Evolutionary conservation across 2,113 vertebrate species (phyloP).

Genomic region (Morphnarchus princeps): DNA sequence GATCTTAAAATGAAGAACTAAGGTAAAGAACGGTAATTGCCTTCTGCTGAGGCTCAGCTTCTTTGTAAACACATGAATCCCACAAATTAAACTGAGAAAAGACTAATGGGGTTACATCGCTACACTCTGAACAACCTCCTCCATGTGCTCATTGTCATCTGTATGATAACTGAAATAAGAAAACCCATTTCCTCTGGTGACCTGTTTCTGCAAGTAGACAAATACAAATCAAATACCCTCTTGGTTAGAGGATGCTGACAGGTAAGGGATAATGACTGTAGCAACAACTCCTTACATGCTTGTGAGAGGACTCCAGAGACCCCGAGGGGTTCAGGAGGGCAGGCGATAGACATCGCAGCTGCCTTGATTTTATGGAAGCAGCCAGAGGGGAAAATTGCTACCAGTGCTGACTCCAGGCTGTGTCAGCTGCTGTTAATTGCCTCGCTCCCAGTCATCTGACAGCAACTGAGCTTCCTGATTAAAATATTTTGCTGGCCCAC

Average conservation of each 20-base stretch:
- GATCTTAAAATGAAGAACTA: neutral
- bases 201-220: neutral
- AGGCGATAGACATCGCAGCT: neutral
- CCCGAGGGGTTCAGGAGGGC: neutral
- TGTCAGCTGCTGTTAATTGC: conserved; percentile 15
- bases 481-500: neutral
- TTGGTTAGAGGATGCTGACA: neutral
- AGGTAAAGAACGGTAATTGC: neutral
- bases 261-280: neutral
- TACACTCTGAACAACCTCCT: neutral
- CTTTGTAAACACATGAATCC: neutral
- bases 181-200: neutral
- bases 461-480: neutral
- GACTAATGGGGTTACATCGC: neutral
- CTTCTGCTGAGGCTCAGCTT: neutral
- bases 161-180: neutral
- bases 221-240: neutral
- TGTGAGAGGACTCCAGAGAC: neutral
- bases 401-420: neutral
- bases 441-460: neutral
- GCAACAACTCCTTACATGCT: neutral
- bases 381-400: neutral
- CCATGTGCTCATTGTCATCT: neutral
- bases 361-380: neutral
- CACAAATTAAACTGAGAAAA: neutral